Evolutionary conservation across 2,888 invertebrate genomes (phyloP), one percentile per base, ranked within the genome.

Genomic region (Lydus trimaculatus): DNA sequence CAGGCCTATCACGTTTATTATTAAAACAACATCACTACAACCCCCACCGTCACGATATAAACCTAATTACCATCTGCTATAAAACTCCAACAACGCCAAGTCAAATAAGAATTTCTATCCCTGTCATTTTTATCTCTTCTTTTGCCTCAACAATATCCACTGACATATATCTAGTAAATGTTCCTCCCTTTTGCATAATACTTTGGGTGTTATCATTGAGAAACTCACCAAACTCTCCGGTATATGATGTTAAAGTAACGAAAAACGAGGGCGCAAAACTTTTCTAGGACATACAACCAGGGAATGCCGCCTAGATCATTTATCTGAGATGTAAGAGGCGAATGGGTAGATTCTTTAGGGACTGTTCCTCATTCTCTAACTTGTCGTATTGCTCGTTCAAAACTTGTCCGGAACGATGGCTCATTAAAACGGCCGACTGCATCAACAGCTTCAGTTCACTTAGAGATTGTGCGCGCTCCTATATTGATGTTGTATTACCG

Each of bases 201-300:
- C 7, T n/a, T 48, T 20, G 20, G 48, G 20, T 48, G 48, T 20
- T 48, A 48, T 48, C 48, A 20, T 48, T 48, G 20, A 23, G 20
- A 48, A 36, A 36, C 36, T 36, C 36, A 15, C 36, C 13, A 36
- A 36, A 36, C 15, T 36, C 36, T 36, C n/a, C n/a, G 4, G 13
- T 3, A 62, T 63, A 43, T 23, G 56, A 36, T 33, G 65, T 31
- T 56, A 70, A n/a, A 39, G n/a, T n/a, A 33, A 31, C 59, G 60
- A 58, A 58, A 33, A 61, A 65, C n/a, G 62, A 61, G 39, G 43
- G 63, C 58, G 64, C 60, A 70, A 76, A 76, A 48, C 68, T 73
- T 74, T 76, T 72, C 67, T 70, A 72, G 75, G 74, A 73, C 72
- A 76, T 68, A 68, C 73, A 61, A 71, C 73, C 70, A 65, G 76